A percentile compares a stretch with the other conserved stretches of the same genome.
These are phyloP conservation scores for Tetraodon nigroviridis DNA, from an alignment of 2,113 vertebrate genomes.

Conservation along the genomic window DNA sequence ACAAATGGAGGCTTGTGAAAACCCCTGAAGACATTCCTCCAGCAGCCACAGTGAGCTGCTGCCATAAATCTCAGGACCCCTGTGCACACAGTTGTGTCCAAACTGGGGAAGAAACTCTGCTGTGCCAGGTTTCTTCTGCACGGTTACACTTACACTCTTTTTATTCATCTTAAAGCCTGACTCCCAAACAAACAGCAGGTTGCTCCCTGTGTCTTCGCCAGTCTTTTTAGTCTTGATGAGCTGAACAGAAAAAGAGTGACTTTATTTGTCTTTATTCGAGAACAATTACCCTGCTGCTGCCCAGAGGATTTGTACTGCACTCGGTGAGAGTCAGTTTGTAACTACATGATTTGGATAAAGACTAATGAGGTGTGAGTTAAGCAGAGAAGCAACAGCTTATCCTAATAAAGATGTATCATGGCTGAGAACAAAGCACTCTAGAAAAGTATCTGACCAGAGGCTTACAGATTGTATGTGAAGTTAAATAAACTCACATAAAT, in stretches of 20 bases:
- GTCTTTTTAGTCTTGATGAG: slow-evolving; percentile 50
- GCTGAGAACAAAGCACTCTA: slow-evolving; percentile 63
- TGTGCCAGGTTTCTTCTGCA: slow-evolving; percentile 41
- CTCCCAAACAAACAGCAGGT: slow-evolving; percentile 32
- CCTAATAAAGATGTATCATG: slow-evolving; percentile 74
- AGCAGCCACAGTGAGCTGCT: slow-evolving; percentile 55
- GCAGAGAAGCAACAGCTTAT: slow-evolving; percentile 61
- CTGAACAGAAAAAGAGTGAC: slow-evolving; percentile 58
- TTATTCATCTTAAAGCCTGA: slow-evolving; percentile 43
- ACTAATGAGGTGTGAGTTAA: slow-evolving; percentile 70
- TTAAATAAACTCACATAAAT: not conserved
- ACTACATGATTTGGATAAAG: slow-evolving; percentile 70
- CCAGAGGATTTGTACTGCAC: slow-evolving; percentile 59
- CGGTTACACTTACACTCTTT: slow-evolving; percentile 54
- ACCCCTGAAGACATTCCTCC: slow-evolving; percentile 67
- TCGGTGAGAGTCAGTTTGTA: slow-evolving; percentile 68
- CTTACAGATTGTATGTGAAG: slow-evolving; percentile 42
- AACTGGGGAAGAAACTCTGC: slow-evolving; percentile 32
- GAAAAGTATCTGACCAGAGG: slow-evolving; percentile 56
- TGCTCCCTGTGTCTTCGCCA: slow-evolving; percentile 60
- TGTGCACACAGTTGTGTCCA: slow-evolving; percentile 47
- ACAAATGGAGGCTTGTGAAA: slow-evolving; percentile 73
- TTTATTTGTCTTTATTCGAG: slow-evolving; percentile 24
- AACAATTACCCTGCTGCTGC: slow-evolving; percentile 58
- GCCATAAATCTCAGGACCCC: slow-evolving; percentile 76